phyloP scores from a whole-genome alignment of 2,888 invertebrate genomes.

The Atrina japonica region DNA sequence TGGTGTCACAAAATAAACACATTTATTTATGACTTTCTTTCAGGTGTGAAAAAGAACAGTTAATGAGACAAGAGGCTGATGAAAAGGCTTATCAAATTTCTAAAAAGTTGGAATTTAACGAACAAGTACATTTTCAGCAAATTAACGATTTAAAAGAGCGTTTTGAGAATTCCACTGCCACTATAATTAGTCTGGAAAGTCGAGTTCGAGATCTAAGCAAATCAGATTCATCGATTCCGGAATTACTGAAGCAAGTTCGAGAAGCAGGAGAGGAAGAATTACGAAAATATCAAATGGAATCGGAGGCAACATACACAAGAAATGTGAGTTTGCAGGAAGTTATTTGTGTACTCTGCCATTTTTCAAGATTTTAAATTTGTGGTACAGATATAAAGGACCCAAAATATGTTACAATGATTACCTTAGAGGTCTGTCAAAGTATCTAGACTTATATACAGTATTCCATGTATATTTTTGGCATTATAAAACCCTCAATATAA shows the following conservation, averaged over 20 bases:
- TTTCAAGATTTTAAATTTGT: too few relatives aligned
- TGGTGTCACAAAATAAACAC: background rate
- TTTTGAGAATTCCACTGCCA: conserved; percentile 63
- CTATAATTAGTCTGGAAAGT: conserved; percentile 67
- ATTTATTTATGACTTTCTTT: background rate
- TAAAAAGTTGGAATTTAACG: conserved; percentile 71
- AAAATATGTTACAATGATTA: too few relatives aligned
- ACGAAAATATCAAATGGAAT: conserved; percentile 63
- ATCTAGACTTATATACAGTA: background rate
- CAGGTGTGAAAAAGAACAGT: conserved; percentile 71
- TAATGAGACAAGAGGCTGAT: conserved; percentile 67
- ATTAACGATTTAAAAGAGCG: conserved; percentile 59
- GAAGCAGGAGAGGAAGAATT: conserved; percentile 70
- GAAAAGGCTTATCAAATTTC: conserved; percentile 65
- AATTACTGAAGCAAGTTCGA: conserved; percentile 67
- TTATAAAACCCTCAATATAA: too few relatives aligned
- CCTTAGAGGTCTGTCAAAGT: background rate
- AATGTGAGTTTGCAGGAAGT: conserved; percentile 74
- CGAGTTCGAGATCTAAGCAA: conserved; percentile 62
- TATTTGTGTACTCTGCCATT: too few relatives aligned
- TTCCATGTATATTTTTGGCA: too few relatives aligned
- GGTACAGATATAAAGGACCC: too few relatives aligned
- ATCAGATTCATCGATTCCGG: conserved; percentile 60
- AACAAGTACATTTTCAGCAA: conserved; percentile 66
- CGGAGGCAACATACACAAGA: conserved; percentile 69